These are phyloP conservation scores for Dexiosoma caninum DNA, from an alignment of 2,888 invertebrate species.

Conservation along the genomic window DNA sequence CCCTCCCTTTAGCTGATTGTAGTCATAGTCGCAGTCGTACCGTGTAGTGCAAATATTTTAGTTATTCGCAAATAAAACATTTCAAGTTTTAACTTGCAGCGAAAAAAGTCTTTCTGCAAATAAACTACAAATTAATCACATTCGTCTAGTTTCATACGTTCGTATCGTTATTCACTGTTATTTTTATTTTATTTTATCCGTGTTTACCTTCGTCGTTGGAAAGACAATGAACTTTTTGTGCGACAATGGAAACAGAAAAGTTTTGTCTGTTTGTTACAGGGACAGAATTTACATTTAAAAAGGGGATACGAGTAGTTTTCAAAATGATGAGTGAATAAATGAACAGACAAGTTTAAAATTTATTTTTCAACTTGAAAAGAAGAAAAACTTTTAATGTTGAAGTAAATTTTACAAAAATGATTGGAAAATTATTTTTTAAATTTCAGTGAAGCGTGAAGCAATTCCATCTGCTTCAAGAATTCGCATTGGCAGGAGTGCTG, in stretches of 20 bases:
- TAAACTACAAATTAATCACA: conserved; percentile 51
- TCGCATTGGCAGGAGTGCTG: too few relatives aligned
- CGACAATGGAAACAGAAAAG: neutral
- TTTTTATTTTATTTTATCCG: conserved; percentile 47
- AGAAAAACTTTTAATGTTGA: too few relatives aligned
- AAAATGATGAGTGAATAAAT: neutral
- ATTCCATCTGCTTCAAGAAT: too few relatives aligned
- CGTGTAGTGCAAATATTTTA: conserved; percentile 15
- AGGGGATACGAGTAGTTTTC: conserved; percentile 9
- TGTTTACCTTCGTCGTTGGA: conserved; percentile 43
- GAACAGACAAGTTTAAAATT: neutral
- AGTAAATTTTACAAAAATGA: too few relatives aligned
- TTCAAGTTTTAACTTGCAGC: conserved; percentile 7
- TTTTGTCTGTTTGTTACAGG: neutral
- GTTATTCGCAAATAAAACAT: conserved; percentile 14
- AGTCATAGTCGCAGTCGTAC: too few relatives aligned
- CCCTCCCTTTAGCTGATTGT: too few relatives aligned
- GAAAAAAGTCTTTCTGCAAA: conserved; percentile 17
- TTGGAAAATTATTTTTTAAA: too few relatives aligned
- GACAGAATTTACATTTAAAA: neutral
- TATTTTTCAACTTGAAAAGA: neutral
- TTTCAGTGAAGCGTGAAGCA: too few relatives aligned
- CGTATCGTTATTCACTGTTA: conserved; percentile 13
- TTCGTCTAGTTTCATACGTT: conserved; percentile 2
- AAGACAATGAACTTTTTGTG: conserved; percentile 57